A percentile compares a stretch with the other conserved stretches of the same genome.
phyloP scores from a whole-genome alignment of 1,140 invertebrate species.

The Drosophila busckii region DNA sequence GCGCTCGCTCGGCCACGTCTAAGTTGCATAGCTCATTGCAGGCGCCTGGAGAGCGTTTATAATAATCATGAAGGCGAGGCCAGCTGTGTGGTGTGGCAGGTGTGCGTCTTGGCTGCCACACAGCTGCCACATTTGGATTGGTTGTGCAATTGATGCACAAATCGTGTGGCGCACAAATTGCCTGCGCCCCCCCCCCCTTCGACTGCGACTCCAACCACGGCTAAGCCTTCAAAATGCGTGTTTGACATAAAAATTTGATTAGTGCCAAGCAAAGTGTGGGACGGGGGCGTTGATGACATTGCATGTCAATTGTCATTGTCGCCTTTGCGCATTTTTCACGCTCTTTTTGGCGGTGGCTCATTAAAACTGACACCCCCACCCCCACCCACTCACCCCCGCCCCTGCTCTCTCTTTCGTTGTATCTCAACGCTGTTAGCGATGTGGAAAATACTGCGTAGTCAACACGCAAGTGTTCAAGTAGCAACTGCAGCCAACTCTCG shows the following conservation, averaged over 20 bases:
- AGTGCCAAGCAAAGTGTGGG: too few relatives aligned
- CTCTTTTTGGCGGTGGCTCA: constrained; percentile 25
- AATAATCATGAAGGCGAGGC: constrained; percentile 43
- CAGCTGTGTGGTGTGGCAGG: constrained; percentile 12
- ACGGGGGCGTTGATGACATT: constrained; percentile 19
- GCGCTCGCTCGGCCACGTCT: constrained; percentile 45
- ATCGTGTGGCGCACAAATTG: constrained; percentile 46
- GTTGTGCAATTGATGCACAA: constrained; percentile 65
- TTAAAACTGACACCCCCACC: constrained; percentile 37
- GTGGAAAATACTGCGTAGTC: background rate
- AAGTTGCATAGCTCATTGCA: constrained; percentile 61
- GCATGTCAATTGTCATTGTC: constrained; percentile 59
- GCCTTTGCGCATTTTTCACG: constrained; percentile 30
- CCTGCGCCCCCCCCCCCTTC: too few relatives aligned
- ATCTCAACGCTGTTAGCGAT: background rate
- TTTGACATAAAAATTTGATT: too few relatives aligned
- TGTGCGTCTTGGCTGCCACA: background rate
- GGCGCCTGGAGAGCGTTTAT: constrained; percentile 52
- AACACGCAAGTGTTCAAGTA: constrained; percentile 8
- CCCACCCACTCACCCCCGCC: constrained; percentile 12
- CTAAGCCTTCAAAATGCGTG: too few relatives aligned
- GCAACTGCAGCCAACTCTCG: constrained; percentile 30
- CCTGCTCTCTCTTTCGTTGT: too few relatives aligned
- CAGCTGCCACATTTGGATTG: constrained; percentile 20
- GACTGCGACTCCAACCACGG: too few relatives aligned